Base-by-base conservation (phyloP, 2,888 invertebrate species). In the Nephrocerus scutellatus region DNA sequence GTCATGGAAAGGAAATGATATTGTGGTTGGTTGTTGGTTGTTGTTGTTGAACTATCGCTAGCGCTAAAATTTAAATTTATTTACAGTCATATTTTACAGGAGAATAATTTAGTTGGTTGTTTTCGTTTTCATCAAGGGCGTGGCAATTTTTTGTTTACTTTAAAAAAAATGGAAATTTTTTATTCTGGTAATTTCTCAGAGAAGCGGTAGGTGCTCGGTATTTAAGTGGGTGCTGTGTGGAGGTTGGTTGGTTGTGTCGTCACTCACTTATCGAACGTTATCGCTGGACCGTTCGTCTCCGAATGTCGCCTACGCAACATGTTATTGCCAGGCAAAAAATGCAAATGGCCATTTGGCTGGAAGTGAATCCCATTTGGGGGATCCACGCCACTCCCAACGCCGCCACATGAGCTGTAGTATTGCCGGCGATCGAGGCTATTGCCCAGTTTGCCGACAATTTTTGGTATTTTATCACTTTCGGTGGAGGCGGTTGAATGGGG, bases 391-490 rank as follows among this genome's bases (percentile, higher is more conserved):
- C 30, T 18, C 5, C 19, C 18, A 39, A 32, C 48, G n/a, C 19
- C 30, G 15, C 16, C 36, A 13, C n/a, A 16, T n/a, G 18, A 19
- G 20, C 19, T 10, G 7, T 15, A 32, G 22, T 51, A 56, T 26
- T 57, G 46, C 44, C 53, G 46, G 25, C 54, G 54, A 40, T 66
- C 63, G 40, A 64, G 52, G n/a, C n/a, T n/a, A 47, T 65, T 61
- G 36, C 58, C 63, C 36, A 68, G 47, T 59, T 66, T 68, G 41
- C 68, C 68, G 48, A 68, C 68, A 49, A 68, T 68, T 63, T 64
- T 68, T 61, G 66, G 65, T 63, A 67, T 68, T 51, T 64, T 66
- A 60, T 67, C 68, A 61, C 62, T 64, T 50, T 66, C 66, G 36
- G 53, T 48, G 31, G 48, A 31, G 10, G 30, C 9, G 15, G 18